phyloP scores from a whole-genome alignment of 2,797 vertebrate species.

The Amphiprion clarkii region DNA sequence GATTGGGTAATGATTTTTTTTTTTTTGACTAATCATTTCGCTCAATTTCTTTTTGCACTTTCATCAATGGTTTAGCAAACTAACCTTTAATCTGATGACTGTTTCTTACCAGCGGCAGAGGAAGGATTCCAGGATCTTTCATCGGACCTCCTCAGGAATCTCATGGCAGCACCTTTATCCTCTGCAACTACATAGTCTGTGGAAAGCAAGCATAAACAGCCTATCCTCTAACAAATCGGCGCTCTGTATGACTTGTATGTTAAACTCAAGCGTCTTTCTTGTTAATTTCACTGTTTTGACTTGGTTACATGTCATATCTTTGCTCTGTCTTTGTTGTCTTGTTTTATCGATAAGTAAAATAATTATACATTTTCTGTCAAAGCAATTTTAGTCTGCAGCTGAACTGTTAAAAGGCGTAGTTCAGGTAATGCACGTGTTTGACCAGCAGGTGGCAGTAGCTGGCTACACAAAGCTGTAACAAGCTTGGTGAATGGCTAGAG shows the following conservation, averaged over 20 bases:
- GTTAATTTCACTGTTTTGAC: background rate
- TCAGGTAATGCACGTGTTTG: slow-evolving; percentile 42
- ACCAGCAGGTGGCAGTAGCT: slow-evolving; percentile 77
- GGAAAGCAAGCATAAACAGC: slow-evolving; percentile 19
- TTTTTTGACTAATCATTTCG: background rate
- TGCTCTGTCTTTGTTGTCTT: background rate
- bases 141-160: slow-evolving; percentile 72
- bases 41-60: background rate
- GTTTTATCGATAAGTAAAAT: background rate
- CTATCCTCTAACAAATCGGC: slow-evolving; percentile 1
- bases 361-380: slow-evolving; percentile 15
- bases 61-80: background rate
- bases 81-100: slow-evolving; percentile 15
- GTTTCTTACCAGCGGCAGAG: slow-evolving; percentile 67
- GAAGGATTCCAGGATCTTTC: slow-evolving; percentile 81
- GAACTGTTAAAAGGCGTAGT: background rate
- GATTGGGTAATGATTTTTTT: slow-evolving; percentile 76
- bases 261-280: slow-evolving; percentile 13
- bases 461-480: slow-evolving; percentile 38
- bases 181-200: slow-evolving; percentile 56
- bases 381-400: background rate
- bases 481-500: slow-evolving; percentile 8
- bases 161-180: slow-evolving; percentile 69
- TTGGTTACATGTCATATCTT: background rate
- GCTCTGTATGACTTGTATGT: slow-evolving; percentile 12